A percentile compares a stretch with the other conserved stretches of the same genome.
phyloP scores from a whole-genome alignment of 2,888 invertebrate species.

The Coronaproctus castanopsis region DNA sequence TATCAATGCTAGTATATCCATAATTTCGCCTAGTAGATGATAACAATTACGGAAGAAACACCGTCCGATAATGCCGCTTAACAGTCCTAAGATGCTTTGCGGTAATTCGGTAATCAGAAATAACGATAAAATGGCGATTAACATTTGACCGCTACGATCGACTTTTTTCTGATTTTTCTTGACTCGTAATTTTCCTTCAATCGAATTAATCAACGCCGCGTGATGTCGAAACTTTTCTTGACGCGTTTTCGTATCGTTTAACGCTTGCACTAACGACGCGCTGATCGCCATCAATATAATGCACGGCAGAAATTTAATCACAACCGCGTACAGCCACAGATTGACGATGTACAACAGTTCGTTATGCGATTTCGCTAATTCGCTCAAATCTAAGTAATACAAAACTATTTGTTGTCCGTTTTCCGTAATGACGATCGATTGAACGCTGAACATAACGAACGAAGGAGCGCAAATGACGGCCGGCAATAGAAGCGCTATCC shows the following conservation, averaged over 20 bases:
- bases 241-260: conserved; percentile 2
- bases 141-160: conserved; percentile 73
- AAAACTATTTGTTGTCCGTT: conserved; percentile 36
- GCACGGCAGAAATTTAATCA: conserved; percentile 63
- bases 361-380: conserved; percentile 26
- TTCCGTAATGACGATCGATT: conserved; percentile 33
- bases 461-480: conserved; percentile 66
- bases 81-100: conserved; percentile 39
- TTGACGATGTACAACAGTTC: conserved; percentile 34
- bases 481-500: conserved; percentile 52
- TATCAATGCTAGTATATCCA: conserved; percentile 73
- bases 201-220: not conserved
- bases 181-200: not conserved
- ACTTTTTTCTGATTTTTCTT: conserved; percentile 30
- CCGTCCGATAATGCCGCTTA: conserved; percentile 40
- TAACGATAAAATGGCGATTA: conserved; percentile 63
- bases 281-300: conserved; percentile 51
- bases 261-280: conserved; percentile 12
- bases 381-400: conserved; percentile 34
- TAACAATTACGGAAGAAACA: conserved; percentile 64
- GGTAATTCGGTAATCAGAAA: conserved; percentile 80
- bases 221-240: conserved; percentile 8
- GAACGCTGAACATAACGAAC: conserved; percentile 45
- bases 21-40: conserved; percentile 57
- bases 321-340: conserved; percentile 55